Percentiles rank a stretch among this genome's conserved stretches.
phyloP scores from a whole-genome alignment of 2,888 invertebrate genomes.

The Drosophila lutescens region DNA sequence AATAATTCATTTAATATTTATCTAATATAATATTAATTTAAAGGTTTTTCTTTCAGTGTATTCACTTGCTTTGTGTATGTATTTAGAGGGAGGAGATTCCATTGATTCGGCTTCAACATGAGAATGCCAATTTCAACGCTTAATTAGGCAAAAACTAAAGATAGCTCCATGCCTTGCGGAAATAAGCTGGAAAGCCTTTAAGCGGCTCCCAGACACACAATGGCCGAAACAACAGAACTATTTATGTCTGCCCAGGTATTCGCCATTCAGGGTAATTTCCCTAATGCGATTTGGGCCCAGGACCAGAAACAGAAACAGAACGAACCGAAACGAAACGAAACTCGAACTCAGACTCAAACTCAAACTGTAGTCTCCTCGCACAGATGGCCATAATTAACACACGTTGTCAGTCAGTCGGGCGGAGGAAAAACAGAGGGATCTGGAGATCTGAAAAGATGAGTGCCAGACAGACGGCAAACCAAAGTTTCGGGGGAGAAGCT shows the following conservation, averaged over 20 bases:
- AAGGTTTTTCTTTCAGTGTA: neutral
- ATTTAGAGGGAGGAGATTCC: neutral
- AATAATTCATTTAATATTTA: too few species aligned
- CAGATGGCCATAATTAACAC: constrained; percentile 78
- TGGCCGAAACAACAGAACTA: constrained; percentile 59
- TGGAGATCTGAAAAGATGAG: constrained; percentile 25
- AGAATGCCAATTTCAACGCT: constrained; percentile 17
- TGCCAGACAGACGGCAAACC: constrained; percentile 36
- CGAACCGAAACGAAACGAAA: constrained; percentile 9
- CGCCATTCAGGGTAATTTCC: constrained; percentile 74
- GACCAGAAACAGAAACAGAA: constrained; percentile 18
- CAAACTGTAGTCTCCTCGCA: constrained; percentile 36
- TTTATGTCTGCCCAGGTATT: constrained; percentile 67
- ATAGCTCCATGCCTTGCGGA: constrained; percentile 33
- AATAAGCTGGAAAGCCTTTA: constrained; percentile 72
- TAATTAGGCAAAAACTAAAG: constrained; percentile 30
- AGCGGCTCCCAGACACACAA: constrained; percentile 59
- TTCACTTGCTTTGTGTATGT: neutral
- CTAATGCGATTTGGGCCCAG: constrained; percentile 66
- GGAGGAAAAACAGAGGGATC: constrained; percentile 16
- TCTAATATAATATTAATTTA: too few species aligned
- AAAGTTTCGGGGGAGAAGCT: constrained; percentile 50
- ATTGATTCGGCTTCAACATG: constrained; percentile 6
- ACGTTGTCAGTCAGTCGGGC: constrained; percentile 63
- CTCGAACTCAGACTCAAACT: constrained; percentile 2